Conservation (phyloP, 2,888 invertebrate genomes). For the Chorisops tibialis region DNA sequence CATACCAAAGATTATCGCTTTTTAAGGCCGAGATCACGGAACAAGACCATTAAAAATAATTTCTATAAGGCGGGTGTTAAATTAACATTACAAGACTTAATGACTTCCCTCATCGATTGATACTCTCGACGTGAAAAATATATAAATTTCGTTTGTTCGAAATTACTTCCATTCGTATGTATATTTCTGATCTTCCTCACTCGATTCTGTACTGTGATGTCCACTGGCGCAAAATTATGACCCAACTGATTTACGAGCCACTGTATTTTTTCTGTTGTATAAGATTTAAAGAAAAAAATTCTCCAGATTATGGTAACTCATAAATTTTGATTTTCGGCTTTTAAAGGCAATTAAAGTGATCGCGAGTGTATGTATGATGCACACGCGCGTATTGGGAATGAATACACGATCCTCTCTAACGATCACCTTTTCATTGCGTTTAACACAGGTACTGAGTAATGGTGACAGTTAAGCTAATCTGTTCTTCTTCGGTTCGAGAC, state of each 20-base stretch:
- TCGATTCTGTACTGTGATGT: not conserved
- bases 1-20: conserved; percentile 7
- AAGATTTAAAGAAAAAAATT: not conserved
- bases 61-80: conserved; percentile 24
- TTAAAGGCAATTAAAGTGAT: conserved; percentile 3
- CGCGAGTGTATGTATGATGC: too few species aligned
- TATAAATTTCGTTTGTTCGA: too few species aligned
- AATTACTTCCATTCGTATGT: too few species aligned
- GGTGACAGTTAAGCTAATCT: not conserved
- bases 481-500: not conserved
- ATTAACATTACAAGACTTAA: conserved; percentile 20
- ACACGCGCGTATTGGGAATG: not conserved
- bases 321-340: conserved; percentile 13
- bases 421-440: not conserved
- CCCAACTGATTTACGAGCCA: conserved; percentile 9
- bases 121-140: not conserved
- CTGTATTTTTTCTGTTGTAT: not conserved
- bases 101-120: conserved; percentile 3
- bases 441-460: conserved; percentile 4
- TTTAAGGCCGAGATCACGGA: not conserved
- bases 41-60: conserved; percentile 16
- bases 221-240: not conserved
- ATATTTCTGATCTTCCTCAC: too few species aligned
- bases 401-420: not conserved
- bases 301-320: not conserved